Conservation (phyloP, 2,888 invertebrate genomes). For the Seira ritae region DNA sequence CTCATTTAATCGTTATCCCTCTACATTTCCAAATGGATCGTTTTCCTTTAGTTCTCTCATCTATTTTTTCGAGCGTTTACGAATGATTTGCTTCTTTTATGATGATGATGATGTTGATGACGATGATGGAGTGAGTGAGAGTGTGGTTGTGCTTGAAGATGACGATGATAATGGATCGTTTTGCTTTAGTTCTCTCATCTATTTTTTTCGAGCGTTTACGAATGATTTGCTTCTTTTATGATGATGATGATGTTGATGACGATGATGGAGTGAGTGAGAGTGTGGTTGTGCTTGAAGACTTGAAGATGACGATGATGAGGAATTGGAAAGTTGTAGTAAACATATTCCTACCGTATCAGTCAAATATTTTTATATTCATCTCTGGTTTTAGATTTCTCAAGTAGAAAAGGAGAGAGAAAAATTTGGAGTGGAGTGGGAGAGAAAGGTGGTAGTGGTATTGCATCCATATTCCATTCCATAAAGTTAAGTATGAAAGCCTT, state of each 20-base stretch:
- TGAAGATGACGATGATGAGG: constrained; percentile 31
- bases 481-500: constrained; percentile 40
- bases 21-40: no score
- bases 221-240: no score
- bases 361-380: no score
- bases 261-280: constrained; percentile 17
- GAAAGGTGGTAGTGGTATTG: background rate
- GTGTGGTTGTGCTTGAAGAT: background rate
- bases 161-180: background rate
- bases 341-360: no score
- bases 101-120: background rate
- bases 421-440: constrained; percentile 21
- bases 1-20: constrained; percentile 47
- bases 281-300: background rate
- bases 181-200: background rate
- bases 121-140: constrained; percentile 17
- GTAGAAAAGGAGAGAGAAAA: constrained; percentile 17
- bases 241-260: constrained; percentile 6
- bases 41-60: background rate
- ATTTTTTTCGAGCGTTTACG: constrained; percentile 9
- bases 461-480: background rate
- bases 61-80: constrained; percentile 8
- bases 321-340: constrained; percentile 5
- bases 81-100: no score
- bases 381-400: constrained; percentile 28